These are phyloP conservation scores for Catajapyx aquilonaris DNA, from an alignment of 1,140 invertebrate species.

Conservation along the genomic window DNA sequence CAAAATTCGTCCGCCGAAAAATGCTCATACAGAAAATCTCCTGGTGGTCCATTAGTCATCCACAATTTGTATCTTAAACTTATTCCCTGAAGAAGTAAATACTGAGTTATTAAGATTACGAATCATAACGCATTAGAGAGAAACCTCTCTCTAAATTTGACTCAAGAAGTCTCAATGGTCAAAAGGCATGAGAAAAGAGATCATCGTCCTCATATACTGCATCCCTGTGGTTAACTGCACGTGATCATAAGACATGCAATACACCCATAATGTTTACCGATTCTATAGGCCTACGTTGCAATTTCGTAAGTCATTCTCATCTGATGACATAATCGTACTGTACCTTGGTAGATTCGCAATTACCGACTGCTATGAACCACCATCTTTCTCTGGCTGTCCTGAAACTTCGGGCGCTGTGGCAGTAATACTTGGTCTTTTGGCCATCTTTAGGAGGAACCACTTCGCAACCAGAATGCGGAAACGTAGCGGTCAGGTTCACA, in stretches of 20 bases:
- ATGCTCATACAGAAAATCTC: constrained; percentile 60
- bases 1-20: constrained; percentile 86
- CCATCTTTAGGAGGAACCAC: constrained; percentile 6
- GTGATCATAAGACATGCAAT: too few relatives aligned
- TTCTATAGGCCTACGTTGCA: constrained; percentile 2
- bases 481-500: constrained; percentile 39
- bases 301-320: constrained; percentile 4
- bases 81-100: constrained; percentile 30
- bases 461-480: constrained; percentile 23
- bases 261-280: too few relatives aligned
- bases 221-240: too few relatives aligned
- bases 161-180: too few relatives aligned
- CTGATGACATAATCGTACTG: too few relatives aligned
- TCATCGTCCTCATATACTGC: too few relatives aligned
- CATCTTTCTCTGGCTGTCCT: constrained; percentile 42
- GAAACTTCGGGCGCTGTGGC: constrained; percentile 36
- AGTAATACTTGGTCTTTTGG: constrained; percentile 19
- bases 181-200: too few relatives aligned
- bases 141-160: too few relatives aligned
- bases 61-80: constrained; percentile 43
- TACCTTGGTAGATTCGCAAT: constrained; percentile 40
- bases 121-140: too few relatives aligned
- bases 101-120: too few relatives aligned
- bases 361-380: constrained; percentile 57
- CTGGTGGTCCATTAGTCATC: constrained; percentile 57